Evolutionary conservation across 1,140 invertebrate species (phyloP).

Genomic region (Lordiphosa mommai): DNA sequence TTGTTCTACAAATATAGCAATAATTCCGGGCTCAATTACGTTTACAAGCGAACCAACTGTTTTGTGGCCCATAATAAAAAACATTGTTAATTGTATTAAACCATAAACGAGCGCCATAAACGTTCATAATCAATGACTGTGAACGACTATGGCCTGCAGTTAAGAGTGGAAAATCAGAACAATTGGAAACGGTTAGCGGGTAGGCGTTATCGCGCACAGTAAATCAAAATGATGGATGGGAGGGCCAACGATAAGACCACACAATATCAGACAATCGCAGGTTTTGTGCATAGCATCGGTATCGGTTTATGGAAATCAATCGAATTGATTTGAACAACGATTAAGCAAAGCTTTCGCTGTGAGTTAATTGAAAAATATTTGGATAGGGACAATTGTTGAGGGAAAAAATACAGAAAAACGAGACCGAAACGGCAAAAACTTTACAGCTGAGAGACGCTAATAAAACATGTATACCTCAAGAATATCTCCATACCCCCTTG

Average conservation of each 20-base stretch:
- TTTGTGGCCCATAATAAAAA: constrained; percentile 31
- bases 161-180: constrained; percentile 37
- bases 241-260: not conserved
- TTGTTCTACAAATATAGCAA: constrained; percentile 18
- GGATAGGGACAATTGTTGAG: too few species aligned
- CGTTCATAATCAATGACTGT: constrained; percentile 41
- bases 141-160: constrained; percentile 16
- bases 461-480: too few species aligned
- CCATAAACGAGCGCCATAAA: constrained; percentile 40
- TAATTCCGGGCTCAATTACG: constrained; percentile 18
- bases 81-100: constrained; percentile 50
- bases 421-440: too few species aligned
- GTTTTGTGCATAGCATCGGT: not conserved
- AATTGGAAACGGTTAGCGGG: constrained; percentile 1
- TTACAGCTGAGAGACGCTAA: too few species aligned
- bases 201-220: not conserved
- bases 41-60: constrained; percentile 13
- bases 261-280: not conserved
- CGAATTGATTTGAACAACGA: too few species aligned
- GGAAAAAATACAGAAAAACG: too few species aligned
- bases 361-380: too few species aligned
- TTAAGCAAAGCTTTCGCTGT: too few species aligned
- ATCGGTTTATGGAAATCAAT: not conserved
- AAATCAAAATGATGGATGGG: constrained; percentile 10
- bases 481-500: too few species aligned